These are phyloP conservation scores for Gerris buenoi DNA, from an alignment of 1,140 invertebrate species.

Conservation along the genomic window DNA sequence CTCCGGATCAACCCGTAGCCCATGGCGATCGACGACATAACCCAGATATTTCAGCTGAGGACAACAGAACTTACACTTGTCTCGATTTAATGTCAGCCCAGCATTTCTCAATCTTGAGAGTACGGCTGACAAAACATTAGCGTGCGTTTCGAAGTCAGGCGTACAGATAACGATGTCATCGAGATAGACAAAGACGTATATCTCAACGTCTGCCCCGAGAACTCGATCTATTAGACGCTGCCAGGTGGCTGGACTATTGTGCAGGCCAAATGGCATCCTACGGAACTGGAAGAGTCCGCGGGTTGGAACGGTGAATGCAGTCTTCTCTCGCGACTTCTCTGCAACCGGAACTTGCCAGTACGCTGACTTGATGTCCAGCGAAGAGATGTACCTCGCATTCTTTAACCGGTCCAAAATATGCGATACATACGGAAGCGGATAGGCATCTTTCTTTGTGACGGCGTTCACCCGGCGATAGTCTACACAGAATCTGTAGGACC, in stretches of 20 bases:
- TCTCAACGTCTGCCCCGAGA: constrained; percentile 24
- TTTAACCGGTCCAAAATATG: too few species aligned
- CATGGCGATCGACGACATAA: constrained; percentile 14
- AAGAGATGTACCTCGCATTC: constrained; percentile 20
- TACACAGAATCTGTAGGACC: constrained; percentile 31
- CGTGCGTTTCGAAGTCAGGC: constrained; percentile 27
- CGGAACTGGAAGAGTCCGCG: constrained; percentile 26
- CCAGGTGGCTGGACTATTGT: constrained; percentile 23
- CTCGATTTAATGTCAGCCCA: neutral
- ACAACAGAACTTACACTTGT: neutral
- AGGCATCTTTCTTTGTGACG: constrained; percentile 25
- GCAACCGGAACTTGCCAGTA: constrained; percentile 21
- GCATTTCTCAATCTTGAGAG: neutral
- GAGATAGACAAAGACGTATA: constrained; percentile 26
- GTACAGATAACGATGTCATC: constrained; percentile 31
- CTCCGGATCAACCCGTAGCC: constrained; percentile 8
- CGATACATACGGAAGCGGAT: constrained; percentile 14
- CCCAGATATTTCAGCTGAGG: neutral
- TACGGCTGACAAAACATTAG: constrained; percentile 21
- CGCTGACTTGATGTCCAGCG: constrained; percentile 24
- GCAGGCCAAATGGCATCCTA: constrained; percentile 32
- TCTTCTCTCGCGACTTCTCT: constrained; percentile 10
- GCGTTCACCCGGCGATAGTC: constrained; percentile 33
- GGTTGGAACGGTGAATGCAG: constrained; percentile 19
- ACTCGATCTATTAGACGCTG: constrained; percentile 27